Conservation (phyloP, 2,113 vertebrate genomes). For the Aviceda subcristata region DNA sequence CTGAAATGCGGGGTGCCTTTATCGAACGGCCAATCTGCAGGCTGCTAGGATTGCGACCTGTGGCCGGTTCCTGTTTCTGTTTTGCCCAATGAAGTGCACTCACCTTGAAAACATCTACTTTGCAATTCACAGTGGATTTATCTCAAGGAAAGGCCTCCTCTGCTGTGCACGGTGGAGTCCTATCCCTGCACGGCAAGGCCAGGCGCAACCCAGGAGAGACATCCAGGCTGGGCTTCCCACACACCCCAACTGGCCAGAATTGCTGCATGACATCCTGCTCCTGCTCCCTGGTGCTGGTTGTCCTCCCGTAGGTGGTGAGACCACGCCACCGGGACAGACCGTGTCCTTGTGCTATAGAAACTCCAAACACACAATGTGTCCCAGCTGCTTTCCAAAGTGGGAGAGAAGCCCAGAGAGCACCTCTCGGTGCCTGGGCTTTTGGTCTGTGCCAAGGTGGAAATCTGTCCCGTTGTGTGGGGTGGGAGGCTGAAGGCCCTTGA, state of each 20-base stretch:
- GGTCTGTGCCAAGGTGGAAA: neutral
- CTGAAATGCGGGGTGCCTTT: neutral
- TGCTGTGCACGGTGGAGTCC: neutral
- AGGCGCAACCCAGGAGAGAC: neutral
- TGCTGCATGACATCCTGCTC: neutral
- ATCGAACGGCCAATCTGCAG: neutral
- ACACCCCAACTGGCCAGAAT: neutral
- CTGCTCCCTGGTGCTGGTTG: fast-evolving
- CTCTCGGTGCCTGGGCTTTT: neutral
- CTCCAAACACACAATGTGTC: neutral
- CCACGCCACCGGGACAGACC: neutral
- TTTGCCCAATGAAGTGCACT: fast-evolving
- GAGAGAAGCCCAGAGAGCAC: neutral
- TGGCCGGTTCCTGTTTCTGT: neutral
- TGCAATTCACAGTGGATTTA: neutral
- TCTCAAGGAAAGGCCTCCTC: neutral
- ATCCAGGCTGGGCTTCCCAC: neutral
- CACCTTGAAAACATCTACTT: neutral
- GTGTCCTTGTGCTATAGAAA: neutral
- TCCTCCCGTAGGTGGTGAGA: neutral
- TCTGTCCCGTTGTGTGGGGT: neutral
- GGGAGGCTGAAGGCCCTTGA: neutral
- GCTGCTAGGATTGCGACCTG: neutral
- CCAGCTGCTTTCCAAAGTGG: neutral
- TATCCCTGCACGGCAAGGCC: neutral